Evolutionary conservation across 1,140 invertebrate genomes (phyloP).

Genomic region (Laupala kohalensis): DNA sequence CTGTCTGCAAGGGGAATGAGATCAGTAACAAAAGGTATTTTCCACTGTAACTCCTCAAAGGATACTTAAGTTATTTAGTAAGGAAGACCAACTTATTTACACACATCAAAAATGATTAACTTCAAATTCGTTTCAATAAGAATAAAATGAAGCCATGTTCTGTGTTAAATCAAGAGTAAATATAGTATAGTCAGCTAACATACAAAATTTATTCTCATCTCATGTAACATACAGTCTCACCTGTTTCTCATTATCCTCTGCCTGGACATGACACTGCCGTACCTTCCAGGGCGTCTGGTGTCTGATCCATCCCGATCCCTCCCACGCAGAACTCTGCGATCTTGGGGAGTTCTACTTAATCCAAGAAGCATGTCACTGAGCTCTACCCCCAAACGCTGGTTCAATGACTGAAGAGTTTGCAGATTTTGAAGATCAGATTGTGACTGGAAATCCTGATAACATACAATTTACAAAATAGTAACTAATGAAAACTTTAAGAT

Average conservation of each 20-base stretch:
- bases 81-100: no score
- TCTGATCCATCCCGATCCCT: slow-evolving; percentile 8
- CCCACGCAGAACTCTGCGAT: slow-evolving; percentile 7
- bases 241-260: slow-evolving; percentile 11
- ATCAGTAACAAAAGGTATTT: no score
- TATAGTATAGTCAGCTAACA: not conserved
- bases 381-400: slow-evolving; percentile 2
- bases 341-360: not conserved
- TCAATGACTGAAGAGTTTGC: not conserved
- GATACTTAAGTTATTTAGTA: no score
- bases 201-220: not conserved
- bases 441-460: not conserved
- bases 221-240: slow-evolving; percentile 1
- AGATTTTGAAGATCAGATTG: not conserved
- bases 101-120: no score
- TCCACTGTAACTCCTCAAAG: no score
- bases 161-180: not conserved
- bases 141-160: not conserved
- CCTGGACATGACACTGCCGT: slow-evolving; percentile 12
- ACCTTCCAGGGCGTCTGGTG: slow-evolving; percentile 12
- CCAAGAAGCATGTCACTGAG: slow-evolving; percentile 11
- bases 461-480: not conserved
- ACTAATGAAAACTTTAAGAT: not conserved
- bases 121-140: no score
- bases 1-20: no score